phyloP scores from a whole-genome alignment of 2,888 invertebrate genomes.

The Cylindroiulus punctatus region DNA sequence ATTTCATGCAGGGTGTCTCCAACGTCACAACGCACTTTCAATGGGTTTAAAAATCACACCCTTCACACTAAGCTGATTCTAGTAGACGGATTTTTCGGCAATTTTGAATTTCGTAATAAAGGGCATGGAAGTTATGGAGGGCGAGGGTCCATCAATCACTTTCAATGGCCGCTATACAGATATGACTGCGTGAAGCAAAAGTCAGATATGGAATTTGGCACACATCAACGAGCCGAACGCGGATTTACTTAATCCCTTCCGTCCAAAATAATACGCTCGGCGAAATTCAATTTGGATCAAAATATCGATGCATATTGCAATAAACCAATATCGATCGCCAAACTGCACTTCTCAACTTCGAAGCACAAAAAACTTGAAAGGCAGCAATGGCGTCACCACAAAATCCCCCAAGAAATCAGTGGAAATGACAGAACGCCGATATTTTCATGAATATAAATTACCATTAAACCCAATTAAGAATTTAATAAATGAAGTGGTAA shows the following conservation, averaged over 20 bases:
- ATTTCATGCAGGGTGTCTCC: too few relatives aligned
- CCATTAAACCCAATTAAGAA: slow-evolving; percentile 36
- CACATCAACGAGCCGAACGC: slow-evolving; percentile 18
- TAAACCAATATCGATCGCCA: slow-evolving; percentile 1
- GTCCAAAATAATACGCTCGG: slow-evolving; percentile 30
- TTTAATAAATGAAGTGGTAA: slow-evolving; percentile 24
- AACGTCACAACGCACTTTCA: too few relatives aligned
- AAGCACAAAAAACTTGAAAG: not conserved
- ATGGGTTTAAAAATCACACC: not conserved
- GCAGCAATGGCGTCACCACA: not conserved
- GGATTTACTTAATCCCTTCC: slow-evolving; percentile 38
- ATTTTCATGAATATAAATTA: slow-evolving; percentile 45
- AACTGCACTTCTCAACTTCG: not conserved
- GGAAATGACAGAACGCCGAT: slow-evolving; percentile 30
- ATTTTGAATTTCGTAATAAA: not conserved
- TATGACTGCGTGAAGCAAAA: slow-evolving; percentile 1
- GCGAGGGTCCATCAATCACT: not conserved
- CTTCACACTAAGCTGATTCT: not conserved
- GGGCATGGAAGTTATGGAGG: not conserved
- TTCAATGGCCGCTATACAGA: not conserved
- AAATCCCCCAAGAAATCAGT: slow-evolving; percentile 41
- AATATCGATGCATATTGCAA: slow-evolving; percentile 43
- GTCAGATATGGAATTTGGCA: slow-evolving; percentile 14
- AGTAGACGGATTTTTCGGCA: not conserved
- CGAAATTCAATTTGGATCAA: slow-evolving; percentile 45